Evolutionary conservation across 2,888 invertebrate genomes (phyloP).

Genomic region (Lasioglossum calceatum): DNA sequence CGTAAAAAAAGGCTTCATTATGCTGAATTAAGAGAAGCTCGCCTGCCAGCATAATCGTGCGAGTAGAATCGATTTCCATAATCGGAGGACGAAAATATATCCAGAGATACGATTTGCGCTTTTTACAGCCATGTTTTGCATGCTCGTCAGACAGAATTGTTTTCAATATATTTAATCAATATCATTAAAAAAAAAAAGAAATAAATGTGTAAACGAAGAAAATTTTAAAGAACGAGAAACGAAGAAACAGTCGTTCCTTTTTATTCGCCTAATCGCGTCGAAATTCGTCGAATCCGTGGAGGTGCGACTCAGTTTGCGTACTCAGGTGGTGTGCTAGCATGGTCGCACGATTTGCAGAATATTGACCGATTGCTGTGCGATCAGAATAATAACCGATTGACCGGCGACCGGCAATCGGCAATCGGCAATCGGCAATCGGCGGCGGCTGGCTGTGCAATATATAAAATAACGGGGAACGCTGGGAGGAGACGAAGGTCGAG

Average conservation of each 20-base stretch:
- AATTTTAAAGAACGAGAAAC: too few species aligned
- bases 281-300: constrained; percentile 55
- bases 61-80: constrained; percentile 3
- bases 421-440: not conserved
- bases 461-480: constrained; percentile 63
- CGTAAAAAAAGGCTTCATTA: not conserved
- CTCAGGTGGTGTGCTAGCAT: constrained; percentile 47
- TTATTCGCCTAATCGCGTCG: constrained; percentile 3
- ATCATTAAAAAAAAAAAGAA: not conserved
- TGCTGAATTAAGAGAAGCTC: not conserved
- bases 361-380: constrained; percentile 61
- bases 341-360: constrained; percentile 64
- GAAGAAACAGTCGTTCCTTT: not conserved
- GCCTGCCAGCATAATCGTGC: constrained; percentile 4
- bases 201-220: too few species aligned
- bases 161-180: not conserved
- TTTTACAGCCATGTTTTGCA: not conserved
- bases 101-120: not conserved
- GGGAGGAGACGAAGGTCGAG: constrained; percentile 65
- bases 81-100: not conserved
- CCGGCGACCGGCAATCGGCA: constrained; percentile 18
- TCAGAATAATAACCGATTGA: constrained; percentile 63
- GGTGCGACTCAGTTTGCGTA: constrained; percentile 54
- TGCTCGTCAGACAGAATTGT: not conserved
- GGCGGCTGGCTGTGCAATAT: constrained; percentile 50